A percentile compares a stretch with the other conserved stretches of the same genome.
Conservation (phyloP, 2,113 vertebrate genomes). For the Arvicanthis niloticus region DNA sequence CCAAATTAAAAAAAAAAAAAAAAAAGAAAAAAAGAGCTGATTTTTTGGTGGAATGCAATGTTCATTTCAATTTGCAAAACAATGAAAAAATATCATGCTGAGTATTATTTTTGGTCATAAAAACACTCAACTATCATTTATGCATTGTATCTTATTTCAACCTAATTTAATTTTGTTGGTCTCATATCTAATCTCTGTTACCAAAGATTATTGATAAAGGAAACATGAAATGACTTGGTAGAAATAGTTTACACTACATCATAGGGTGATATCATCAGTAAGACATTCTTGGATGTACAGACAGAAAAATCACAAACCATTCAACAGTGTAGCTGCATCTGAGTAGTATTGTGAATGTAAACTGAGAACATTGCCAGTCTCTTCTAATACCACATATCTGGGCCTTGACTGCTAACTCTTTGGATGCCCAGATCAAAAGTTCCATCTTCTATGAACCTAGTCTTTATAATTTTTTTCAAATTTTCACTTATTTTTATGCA, state of each 20-base stretch:
- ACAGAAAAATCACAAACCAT: conserved; percentile 1
- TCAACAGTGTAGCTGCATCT: not conserved
- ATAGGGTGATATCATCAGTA: not conserved
- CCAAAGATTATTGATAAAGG: not conserved
- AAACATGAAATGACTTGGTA: not conserved
- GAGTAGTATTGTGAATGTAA: not conserved
- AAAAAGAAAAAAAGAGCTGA: not conserved
- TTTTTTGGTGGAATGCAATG: not conserved
- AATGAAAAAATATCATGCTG: conserved; percentile 6
- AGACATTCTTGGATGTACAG: not conserved
- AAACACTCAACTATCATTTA: not conserved
- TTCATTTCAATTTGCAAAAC: conserved; percentile 46
- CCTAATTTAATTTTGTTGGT: not conserved
- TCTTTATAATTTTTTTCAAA: not conserved
- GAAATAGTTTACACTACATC: not conserved
- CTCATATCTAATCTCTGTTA: not conserved
- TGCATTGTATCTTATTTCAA: not conserved
- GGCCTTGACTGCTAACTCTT: not conserved
- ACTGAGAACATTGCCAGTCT: not conserved
- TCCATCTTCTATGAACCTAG: not conserved
- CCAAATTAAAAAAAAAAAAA: conserved; percentile 5
- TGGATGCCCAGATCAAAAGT: not conserved
- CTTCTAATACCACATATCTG: not conserved
- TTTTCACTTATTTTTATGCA: not conserved
- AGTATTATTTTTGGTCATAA: conserved; percentile 11